Percentiles rank a stretch among this genome's conserved stretches.
These are phyloP conservation scores for Bombyx mandarina DNA, from an alignment of 1,140 invertebrate species.

Conservation along the genomic window DNA sequence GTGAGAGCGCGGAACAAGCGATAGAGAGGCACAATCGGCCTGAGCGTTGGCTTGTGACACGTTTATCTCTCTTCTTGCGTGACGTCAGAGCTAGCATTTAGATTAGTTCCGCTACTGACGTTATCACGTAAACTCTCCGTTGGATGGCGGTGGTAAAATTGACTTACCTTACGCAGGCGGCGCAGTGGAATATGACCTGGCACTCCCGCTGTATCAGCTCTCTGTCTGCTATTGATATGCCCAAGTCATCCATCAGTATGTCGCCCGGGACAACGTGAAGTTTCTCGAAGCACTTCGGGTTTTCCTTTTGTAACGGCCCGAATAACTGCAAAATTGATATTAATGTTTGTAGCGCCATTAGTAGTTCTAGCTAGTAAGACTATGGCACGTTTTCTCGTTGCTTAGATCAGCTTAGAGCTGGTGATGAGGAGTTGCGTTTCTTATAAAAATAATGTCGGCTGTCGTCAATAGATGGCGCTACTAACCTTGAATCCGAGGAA, in stretches of 20 bases:
- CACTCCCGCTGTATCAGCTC: conserved; percentile 73
- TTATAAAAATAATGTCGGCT: background rate
- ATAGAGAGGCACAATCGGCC: no score
- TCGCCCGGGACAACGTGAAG: conserved; percentile 87
- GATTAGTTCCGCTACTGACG: no score
- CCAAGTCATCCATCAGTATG: conserved; percentile 84
- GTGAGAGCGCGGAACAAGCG: no score
- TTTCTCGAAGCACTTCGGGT: conserved; percentile 78
- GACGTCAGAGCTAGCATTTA: no score
- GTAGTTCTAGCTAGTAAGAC: no score
- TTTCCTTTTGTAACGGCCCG: conserved; percentile 73
- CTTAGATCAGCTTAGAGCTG: background rate
- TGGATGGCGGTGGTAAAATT: no score
- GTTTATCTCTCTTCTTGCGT: no score
- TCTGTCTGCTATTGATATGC: conserved; percentile 76
- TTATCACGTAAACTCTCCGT: no score
- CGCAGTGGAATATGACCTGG: conserved; percentile 90
- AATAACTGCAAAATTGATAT: conserved; percentile 74
- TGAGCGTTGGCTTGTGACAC: no score
- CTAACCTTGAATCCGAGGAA: conserved; percentile 73
- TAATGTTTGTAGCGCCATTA: no score
- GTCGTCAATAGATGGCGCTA: conserved; percentile 18
- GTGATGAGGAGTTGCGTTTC: background rate
- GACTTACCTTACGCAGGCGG: conserved; percentile 82
- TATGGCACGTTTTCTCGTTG: no score